Conservation (phyloP, 2,113 vertebrate species). For the Lepus europaeus region DNA sequence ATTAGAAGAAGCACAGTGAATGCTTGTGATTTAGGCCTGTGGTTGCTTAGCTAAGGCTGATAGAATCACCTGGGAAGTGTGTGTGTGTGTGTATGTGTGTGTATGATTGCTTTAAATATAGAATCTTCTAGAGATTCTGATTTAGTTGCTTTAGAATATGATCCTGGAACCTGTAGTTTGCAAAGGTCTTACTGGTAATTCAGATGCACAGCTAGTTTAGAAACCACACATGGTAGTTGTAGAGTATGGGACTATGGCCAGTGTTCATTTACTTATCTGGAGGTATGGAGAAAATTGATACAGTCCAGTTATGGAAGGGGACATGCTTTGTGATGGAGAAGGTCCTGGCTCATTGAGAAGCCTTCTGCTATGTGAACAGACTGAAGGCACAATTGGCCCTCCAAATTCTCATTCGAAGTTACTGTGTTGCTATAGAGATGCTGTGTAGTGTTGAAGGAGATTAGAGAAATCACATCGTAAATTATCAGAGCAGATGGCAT, state of each 20-base stretch:
- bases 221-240: background rate
- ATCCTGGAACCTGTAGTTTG: background rate
- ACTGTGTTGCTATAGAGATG: constrained; percentile 72
- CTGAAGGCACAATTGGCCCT: constrained; percentile 23
- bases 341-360: background rate
- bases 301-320: accelerated
- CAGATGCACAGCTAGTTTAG: background rate
- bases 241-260: background rate
- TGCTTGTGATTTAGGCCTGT: background rate
- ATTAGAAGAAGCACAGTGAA: background rate
- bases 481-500: constrained; percentile 76
- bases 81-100: background rate
- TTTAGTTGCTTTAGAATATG: background rate
- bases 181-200: background rate
- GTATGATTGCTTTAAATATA: background rate
- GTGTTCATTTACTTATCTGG: accelerated
- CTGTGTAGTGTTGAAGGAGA: constrained; percentile 53
- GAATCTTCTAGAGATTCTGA: background rate
- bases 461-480: constrained; percentile 32
- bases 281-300: background rate
- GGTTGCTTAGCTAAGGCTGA: background rate
- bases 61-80: background rate
- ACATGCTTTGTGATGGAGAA: background rate
- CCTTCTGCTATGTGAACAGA: constrained; percentile 34
- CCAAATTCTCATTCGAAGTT: constrained; percentile 38